phyloP scores from a whole-genome alignment of 2,888 invertebrate genomes.

The Acanthococcus lagerstroemiae region DNA sequence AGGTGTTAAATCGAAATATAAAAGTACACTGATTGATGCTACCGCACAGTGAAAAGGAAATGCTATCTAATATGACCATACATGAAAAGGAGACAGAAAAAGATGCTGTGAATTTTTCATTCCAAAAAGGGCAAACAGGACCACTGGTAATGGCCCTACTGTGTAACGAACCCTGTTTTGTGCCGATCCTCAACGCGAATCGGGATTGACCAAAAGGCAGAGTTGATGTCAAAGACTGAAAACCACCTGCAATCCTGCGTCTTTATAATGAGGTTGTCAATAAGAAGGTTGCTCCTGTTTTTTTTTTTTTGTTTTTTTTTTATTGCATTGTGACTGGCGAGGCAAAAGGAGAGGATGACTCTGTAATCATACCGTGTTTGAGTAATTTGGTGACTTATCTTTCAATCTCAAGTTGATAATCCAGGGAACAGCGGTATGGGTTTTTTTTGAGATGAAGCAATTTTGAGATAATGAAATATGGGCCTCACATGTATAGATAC shows the following conservation, averaged over 20 bases:
- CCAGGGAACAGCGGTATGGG: constrained; percentile 21
- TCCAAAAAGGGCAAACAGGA: no score
- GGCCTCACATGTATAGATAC: neutral
- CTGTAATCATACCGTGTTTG: constrained; percentile 9
- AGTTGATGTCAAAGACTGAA: constrained; percentile 40
- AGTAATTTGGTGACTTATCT: constrained; percentile 13
- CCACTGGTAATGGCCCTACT: no score
- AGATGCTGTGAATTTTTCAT: no score
- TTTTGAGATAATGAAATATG: neutral
- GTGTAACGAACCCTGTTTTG: no score
- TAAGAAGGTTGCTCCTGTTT: neutral
- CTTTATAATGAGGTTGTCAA: no score
- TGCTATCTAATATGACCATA: no score
- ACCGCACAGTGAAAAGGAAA: no score
- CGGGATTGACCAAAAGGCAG: constrained; percentile 40
- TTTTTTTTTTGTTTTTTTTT: no score
- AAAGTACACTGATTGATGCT: no score
- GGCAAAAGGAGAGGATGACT: constrained; percentile 18
- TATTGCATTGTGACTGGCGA: constrained; percentile 4
- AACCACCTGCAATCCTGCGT: constrained; percentile 40
- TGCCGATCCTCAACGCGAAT: no score
- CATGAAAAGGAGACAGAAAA: no score
- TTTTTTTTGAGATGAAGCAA: constrained; percentile 9
- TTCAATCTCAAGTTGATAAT: constrained; percentile 24
- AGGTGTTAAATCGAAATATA: no score